Percentiles rank a stretch among this genome's conserved stretches.
These are phyloP conservation scores for Alitta virens DNA, from an alignment of 2,888 invertebrate genomes.

Conservation along the genomic window DNA sequence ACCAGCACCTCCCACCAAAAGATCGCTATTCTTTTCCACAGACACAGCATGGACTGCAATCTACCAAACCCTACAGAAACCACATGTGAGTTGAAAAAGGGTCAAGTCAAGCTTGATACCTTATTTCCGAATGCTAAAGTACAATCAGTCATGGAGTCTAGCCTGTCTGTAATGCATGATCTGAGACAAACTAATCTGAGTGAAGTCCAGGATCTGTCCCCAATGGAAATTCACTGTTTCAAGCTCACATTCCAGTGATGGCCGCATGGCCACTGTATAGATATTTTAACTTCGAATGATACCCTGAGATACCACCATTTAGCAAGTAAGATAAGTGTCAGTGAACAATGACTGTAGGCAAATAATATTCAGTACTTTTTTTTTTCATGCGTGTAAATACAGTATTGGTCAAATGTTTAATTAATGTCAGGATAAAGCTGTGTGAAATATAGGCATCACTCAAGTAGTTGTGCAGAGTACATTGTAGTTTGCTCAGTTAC, in stretches of 20 bases:
- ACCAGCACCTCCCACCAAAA: too few relatives aligned
- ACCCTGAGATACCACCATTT: too few relatives aligned
- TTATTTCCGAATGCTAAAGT: slow-evolving; percentile 53
- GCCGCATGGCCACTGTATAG: neutral
- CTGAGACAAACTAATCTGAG: slow-evolving; percentile 41
- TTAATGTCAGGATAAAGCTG: too few relatives aligned
- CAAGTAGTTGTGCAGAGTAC: too few relatives aligned
- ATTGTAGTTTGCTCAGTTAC: too few relatives aligned
- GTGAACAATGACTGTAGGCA: too few relatives aligned
- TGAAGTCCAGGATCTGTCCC: slow-evolving; percentile 35
- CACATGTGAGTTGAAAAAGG: slow-evolving; percentile 1
- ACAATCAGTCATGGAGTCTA: slow-evolving; percentile 44
- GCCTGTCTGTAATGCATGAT: slow-evolving; percentile 51
- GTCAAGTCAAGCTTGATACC: slow-evolving; percentile 51
- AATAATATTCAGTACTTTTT: neutral
- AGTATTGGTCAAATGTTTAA: too few relatives aligned
- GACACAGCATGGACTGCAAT: slow-evolving; percentile 64
- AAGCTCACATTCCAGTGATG: slow-evolving; percentile 31
- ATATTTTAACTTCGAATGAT: too few relatives aligned
- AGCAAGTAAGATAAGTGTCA: too few relatives aligned
- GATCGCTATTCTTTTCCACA: slow-evolving; percentile 66
- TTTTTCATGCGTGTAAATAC: neutral
- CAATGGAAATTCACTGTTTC: slow-evolving; percentile 54
- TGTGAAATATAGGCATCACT: too few relatives aligned
- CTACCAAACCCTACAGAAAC: slow-evolving; percentile 33